A percentile compares a stretch with the other conserved stretches of the same genome.
These are phyloP conservation scores for Tragelaphus scriptus DNA, from an alignment of 2,113 vertebrate species.

Conservation along the genomic window DNA sequence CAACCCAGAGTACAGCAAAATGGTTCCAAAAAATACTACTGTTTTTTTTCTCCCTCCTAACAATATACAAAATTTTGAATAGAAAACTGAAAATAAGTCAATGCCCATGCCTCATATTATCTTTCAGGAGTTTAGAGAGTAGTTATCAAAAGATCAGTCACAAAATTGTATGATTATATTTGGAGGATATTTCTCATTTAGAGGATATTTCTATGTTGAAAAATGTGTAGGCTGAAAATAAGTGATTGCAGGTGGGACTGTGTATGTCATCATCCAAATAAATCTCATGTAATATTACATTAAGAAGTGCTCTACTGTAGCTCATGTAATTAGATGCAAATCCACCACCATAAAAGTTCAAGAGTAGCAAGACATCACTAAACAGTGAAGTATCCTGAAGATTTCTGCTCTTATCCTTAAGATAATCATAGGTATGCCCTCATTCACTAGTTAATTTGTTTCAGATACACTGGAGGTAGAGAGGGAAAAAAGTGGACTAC, in stretches of 20 bases:
- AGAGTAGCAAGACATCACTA: not conserved
- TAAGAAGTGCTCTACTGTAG: not conserved
- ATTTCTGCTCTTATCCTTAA: not conserved
- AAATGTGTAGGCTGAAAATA: not conserved
- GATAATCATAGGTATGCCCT: not conserved
- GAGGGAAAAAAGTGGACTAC: not conserved
- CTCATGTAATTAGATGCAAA: not conserved
- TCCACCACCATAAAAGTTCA: not conserved
- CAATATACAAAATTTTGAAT: not conserved
- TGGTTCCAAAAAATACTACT: not conserved
- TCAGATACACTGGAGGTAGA: not conserved
- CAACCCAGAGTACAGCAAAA: not conserved
- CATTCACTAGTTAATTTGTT: not conserved
- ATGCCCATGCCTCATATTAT: not conserved
- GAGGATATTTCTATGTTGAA: not conserved
- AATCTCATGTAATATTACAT: not conserved
- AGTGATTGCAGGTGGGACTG: not conserved
- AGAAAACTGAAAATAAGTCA: not conserved
- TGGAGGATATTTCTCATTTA: not conserved
- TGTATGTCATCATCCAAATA: not conserved
- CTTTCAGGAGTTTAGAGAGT: not conserved
- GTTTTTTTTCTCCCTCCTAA: not conserved
- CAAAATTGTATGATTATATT: conserved; percentile 9
- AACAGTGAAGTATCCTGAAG: not conserved
- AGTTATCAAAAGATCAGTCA: not conserved